phyloP scores from a whole-genome alignment of 2,888 invertebrate genomes.

The Heliconius aoede region DNA sequence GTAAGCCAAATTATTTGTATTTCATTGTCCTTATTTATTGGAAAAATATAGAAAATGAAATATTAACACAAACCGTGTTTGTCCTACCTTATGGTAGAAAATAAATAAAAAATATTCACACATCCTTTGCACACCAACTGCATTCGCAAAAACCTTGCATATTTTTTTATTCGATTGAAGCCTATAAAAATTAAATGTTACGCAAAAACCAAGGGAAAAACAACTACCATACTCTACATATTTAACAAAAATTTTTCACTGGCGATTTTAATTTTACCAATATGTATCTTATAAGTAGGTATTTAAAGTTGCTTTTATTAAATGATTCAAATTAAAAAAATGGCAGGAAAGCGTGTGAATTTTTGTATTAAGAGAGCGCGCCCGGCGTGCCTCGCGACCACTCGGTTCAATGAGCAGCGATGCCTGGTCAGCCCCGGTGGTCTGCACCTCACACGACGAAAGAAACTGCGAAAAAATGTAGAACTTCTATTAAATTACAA shows the following conservation, averaged over 20 bases:
- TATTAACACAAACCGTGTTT: background rate
- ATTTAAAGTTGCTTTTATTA: conserved; percentile 5
- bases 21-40: no score
- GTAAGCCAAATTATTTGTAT: no score
- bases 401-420: conserved; percentile 68
- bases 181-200: conserved; percentile 39
- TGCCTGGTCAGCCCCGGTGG: conserved; percentile 64
- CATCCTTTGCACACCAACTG: conserved; percentile 16
- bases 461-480: conserved; percentile 39
- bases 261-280: background rate
- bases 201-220: conserved; percentile 53
- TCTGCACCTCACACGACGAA: conserved; percentile 66
- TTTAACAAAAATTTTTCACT: background rate
- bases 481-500: conserved; percentile 22
- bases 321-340: conserved; percentile 19
- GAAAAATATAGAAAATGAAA: no score
- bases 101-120: conserved; percentile 28
- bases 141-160: conserved; percentile 12
- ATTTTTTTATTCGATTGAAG: conserved; percentile 33
- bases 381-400: conserved; percentile 54
- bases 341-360: conserved; percentile 53
- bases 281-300: background rate
- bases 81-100: background rate
- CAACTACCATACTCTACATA: conserved; percentile 15
- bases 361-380: conserved; percentile 43